These are phyloP conservation scores for Eunapius fragilis DNA, from an alignment of 37 sponge, comb jelly and placozoan species.

Conservation along the genomic window DNA sequence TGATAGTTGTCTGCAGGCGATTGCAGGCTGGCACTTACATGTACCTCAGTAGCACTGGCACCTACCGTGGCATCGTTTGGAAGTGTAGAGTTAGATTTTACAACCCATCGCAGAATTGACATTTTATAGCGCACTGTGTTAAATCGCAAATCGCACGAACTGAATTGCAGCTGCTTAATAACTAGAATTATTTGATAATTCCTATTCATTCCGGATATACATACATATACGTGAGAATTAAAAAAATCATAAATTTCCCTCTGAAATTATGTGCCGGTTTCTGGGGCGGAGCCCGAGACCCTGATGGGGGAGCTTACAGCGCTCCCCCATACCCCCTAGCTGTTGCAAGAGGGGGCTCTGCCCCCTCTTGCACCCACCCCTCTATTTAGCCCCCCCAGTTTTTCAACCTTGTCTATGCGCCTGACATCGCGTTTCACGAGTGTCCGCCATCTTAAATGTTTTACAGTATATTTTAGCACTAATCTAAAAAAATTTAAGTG, in stretches of 20 bases:
- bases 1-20: no score
- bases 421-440: no score
- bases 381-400: neutral
- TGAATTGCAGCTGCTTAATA: neutral
- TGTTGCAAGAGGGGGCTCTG: neutral
- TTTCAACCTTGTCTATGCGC: neutral
- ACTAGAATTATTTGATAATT: no score
- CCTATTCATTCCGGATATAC: neutral
- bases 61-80: neutral
- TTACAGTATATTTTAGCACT: no score
- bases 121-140: neutral
- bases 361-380: neutral
- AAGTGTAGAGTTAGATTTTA: neutral
- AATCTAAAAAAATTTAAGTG: no score
- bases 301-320: neutral
- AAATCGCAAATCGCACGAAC: neutral
- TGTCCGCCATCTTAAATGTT: no score
- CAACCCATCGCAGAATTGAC: neutral
- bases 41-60: neutral
- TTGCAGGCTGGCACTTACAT: neutral
- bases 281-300: neutral
- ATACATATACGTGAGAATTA: neutral
- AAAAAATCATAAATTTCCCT: neutral
- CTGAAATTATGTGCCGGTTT: neutral
- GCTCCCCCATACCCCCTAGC: neutral